These are phyloP conservation scores for Microplitis mediator DNA, from an alignment of 1,140 invertebrate genomes.

Conservation along the genomic window DNA sequence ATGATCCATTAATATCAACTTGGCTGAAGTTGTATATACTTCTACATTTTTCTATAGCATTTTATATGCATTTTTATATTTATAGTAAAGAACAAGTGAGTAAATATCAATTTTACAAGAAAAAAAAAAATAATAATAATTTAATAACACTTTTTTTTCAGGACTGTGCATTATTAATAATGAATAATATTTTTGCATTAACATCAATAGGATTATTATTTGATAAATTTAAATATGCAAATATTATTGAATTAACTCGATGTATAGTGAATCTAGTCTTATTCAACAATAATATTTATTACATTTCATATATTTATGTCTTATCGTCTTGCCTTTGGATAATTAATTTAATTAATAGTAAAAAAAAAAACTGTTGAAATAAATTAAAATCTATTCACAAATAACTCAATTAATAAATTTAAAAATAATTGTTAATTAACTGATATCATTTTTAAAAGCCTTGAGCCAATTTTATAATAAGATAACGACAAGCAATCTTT, in stretches of 20 bases:
- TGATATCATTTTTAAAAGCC: no score
- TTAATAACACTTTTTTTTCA: conserved; percentile 51
- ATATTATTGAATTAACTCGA: conserved; percentile 64
- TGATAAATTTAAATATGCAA: conserved; percentile 64
- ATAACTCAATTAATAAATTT: no score
- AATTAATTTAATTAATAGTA: conserved; percentile 25
- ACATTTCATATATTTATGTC: conserved; percentile 28
- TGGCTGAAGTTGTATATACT: conserved; percentile 75
- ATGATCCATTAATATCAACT: conserved; percentile 69
- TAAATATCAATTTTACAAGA: conserved; percentile 26
- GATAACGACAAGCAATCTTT: no score
- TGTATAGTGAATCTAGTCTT: conserved; percentile 51
- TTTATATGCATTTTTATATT: conserved; percentile 71
- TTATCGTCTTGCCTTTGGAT: conserved; percentile 36
- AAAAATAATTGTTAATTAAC: no score
- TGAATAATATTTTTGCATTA: conserved; percentile 71
- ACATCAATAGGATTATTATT: conserved; percentile 75
- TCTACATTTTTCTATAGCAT: conserved; percentile 71
- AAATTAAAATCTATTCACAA: not conserved
- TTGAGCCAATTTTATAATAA: no score
- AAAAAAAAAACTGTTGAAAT: not conserved
- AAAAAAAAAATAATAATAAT: conserved; percentile 18
- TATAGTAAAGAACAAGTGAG: conserved; percentile 68
- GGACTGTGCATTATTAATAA: conserved; percentile 65
- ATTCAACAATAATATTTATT: not conserved